phyloP scores from a whole-genome alignment of 2,113 vertebrate species.

The Syngnathoides biaculeatus region DNA sequence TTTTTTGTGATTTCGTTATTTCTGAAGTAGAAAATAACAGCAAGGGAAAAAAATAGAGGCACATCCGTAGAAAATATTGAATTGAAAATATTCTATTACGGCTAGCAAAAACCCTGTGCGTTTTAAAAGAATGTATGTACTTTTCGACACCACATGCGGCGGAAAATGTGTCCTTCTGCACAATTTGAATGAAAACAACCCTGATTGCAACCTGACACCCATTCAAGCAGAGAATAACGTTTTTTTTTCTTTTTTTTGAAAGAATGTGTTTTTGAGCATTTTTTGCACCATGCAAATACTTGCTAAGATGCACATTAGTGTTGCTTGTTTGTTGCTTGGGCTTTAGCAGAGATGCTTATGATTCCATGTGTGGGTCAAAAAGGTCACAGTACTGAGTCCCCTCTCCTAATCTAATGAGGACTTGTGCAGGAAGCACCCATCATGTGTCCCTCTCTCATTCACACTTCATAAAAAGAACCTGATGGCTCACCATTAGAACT shows the following conservation, averaged over 20 bases:
- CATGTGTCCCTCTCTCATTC: conserved; percentile 18
- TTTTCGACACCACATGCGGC: background rate
- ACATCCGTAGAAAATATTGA: background rate
- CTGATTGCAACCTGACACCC: background rate
- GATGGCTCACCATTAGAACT: conserved; percentile 25
- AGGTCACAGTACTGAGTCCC: conserved; percentile 30
- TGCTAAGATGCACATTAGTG: background rate
- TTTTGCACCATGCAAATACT: background rate
- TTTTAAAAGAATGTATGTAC: background rate
- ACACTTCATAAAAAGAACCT: conserved; percentile 34
- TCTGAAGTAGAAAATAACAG: background rate
- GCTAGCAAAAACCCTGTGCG: background rate
- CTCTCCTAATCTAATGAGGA: conserved; percentile 23
- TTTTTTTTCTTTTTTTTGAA: background rate
- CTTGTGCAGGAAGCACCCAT: conserved; percentile 2
- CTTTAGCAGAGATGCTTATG: conserved; percentile 1
- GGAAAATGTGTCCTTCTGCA: background rate
- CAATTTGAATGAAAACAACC: background rate
- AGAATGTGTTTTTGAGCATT: background rate
- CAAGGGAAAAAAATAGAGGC: background rate
- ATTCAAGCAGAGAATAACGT: background rate
- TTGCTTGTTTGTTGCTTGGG: conserved; percentile 20
- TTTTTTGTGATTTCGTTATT: background rate
- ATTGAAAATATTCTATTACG: background rate
- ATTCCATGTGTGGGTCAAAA: conserved; percentile 8